These are phyloP conservation scores for Arenaria interpres DNA, from an alignment of 2,113 vertebrate genomes.

Conservation along the genomic window DNA sequence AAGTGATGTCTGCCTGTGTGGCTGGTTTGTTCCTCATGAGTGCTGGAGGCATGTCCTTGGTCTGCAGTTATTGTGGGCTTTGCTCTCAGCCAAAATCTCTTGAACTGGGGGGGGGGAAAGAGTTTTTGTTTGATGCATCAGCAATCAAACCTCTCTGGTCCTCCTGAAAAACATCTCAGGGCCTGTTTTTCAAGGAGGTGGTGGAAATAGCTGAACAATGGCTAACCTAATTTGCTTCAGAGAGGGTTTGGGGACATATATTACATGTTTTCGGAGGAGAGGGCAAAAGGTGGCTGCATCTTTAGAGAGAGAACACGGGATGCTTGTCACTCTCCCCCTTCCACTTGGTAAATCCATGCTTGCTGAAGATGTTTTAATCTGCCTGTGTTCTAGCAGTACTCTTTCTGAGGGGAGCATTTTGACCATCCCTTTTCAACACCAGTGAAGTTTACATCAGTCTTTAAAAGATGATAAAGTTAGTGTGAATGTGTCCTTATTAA, in stretches of 20 bases:
- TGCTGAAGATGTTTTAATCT: background rate
- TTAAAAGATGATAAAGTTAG: background rate
- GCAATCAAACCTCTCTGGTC: background rate
- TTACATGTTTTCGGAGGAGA: background rate
- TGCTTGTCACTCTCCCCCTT: background rate
- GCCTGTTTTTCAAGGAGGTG: background rate
- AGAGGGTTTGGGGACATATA: background rate
- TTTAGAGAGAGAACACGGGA: background rate
- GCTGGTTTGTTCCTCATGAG: background rate
- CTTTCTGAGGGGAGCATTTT: background rate
- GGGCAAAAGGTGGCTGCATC: background rate
- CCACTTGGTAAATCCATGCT: background rate
- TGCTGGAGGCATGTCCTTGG: background rate
- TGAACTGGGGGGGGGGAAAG: background rate
- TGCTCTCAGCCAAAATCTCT: background rate
- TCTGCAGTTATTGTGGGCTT: background rate
- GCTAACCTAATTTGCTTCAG: background rate
- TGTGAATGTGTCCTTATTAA: background rate
- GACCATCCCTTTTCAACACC: background rate
- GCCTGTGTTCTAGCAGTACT: background rate
- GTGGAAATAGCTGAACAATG: background rate
- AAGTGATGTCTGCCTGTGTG: background rate
- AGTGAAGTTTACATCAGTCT: background rate
- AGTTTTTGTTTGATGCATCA: background rate
- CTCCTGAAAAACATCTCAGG: background rate